phyloP scores from a whole-genome alignment of 1,140 invertebrate genomes.

The Popillia japonica region DNA sequence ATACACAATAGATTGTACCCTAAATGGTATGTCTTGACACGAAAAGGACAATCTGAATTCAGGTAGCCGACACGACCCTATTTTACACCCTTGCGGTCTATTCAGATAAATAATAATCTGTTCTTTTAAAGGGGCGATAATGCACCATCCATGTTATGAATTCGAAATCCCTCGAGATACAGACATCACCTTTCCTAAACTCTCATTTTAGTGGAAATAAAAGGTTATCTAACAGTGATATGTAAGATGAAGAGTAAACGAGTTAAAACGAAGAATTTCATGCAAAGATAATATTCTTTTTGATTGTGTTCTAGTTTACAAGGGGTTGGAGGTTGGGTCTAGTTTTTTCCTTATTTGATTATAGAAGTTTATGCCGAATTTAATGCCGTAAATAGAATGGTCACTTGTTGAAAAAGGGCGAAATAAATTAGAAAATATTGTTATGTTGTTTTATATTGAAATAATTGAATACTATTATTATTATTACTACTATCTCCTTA shows the following conservation, averaged over 20 bases:
- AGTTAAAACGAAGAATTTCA: too few relatives aligned
- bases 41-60: constrained; percentile 30
- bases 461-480: too few relatives aligned
- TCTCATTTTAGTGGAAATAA: neutral
- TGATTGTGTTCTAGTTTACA: too few relatives aligned
- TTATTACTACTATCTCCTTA: too few relatives aligned
- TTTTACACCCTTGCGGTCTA: constrained; percentile 17
- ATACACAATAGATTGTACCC: neutral
- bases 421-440: too few relatives aligned
- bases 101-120: constrained; percentile 11
- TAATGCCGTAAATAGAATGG: too few relatives aligned
- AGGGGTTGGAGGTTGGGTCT: too few relatives aligned
- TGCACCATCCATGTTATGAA: neutral
- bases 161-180: neutral
- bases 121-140: constrained; percentile 2
- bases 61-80: constrained; percentile 12
- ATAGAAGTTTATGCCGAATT: too few relatives aligned
- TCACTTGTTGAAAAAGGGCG: too few relatives aligned
- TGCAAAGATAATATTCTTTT: too few relatives aligned
- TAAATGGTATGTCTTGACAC: neutral
- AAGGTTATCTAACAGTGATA: neutral
- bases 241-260: neutral
- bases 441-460: too few relatives aligned
- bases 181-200: neutral
- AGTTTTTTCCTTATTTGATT: too few relatives aligned